Evolutionary conservation across 2,113 vertebrate genomes (phyloP).

Genomic region (Felis catus): DNA sequence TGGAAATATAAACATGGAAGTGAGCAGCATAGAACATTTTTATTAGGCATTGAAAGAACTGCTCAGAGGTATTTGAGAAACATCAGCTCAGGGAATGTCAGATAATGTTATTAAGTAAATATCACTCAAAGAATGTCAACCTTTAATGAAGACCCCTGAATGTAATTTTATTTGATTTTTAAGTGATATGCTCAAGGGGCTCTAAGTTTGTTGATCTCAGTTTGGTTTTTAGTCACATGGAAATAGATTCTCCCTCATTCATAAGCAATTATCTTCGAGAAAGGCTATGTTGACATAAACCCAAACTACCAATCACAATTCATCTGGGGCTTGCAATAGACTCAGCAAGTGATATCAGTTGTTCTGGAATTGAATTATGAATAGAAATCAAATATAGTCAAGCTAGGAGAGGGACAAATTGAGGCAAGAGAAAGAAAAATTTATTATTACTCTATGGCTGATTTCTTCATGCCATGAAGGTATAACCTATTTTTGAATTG

Average conservation of each 20-base stretch:
- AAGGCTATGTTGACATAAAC: not conserved
- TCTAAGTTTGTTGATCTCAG: not conserved
- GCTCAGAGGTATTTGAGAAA: not conserved
- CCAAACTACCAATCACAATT: slow-evolving; percentile 18
- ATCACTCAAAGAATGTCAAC: not conserved
- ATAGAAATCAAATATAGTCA: not conserved
- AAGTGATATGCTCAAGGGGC: not conserved
- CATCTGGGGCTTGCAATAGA: not conserved
- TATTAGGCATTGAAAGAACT: slow-evolving; percentile 10
- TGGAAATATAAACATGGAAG: not conserved
- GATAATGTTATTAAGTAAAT: slow-evolving; percentile 48
- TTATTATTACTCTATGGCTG: not conserved
- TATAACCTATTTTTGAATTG: not conserved
- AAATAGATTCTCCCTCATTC: not conserved
- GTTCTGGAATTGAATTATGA: slow-evolving; percentile 21
- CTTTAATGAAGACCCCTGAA: slow-evolving; percentile 54
- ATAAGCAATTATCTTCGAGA: slow-evolving; percentile 5
- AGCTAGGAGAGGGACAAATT: not conserved
- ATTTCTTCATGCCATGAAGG: not conserved
- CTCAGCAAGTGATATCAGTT: not conserved
- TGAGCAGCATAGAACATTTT: not conserved
- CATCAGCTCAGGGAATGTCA: not conserved
- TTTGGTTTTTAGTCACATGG: not conserved
- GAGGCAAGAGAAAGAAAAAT: not conserved
- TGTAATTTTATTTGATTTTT: slow-evolving; percentile 53